phyloP scores from a whole-genome alignment of 2,113 vertebrate species.

The Oostethus manadensis region DNA sequence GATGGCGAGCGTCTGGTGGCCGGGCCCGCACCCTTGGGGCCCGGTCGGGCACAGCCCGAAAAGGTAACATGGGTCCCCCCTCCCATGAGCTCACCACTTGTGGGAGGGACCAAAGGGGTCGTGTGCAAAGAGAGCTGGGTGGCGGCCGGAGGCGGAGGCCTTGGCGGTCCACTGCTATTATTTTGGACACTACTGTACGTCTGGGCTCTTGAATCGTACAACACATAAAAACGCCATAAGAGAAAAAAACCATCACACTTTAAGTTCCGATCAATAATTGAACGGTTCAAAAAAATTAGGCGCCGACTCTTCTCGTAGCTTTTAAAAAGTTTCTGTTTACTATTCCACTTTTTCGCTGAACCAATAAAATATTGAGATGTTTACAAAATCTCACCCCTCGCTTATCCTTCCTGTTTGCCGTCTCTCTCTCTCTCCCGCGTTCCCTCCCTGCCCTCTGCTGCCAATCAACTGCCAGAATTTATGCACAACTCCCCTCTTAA shows the following conservation, averaged over 20 bases:
- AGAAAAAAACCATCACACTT: background rate
- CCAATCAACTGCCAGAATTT: constrained; percentile 68
- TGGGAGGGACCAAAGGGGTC: too few species aligned
- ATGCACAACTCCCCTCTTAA: constrained; percentile 60
- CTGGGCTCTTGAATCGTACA: too few species aligned
- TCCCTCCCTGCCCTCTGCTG: constrained; percentile 53
- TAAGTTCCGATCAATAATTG: background rate
- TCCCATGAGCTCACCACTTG: too few species aligned
- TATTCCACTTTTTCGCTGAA: background rate
- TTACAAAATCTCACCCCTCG: constrained; percentile 36
- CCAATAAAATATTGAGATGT: constrained; percentile 48
- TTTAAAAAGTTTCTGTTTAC: background rate
- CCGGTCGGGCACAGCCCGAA: too few species aligned
- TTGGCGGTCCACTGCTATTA: too few species aligned
- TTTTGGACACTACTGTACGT: too few species aligned
- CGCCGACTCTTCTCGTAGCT: background rate
- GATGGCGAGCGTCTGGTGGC: too few species aligned
- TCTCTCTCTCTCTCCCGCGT: constrained; percentile 30
- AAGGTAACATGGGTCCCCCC: too few species aligned
- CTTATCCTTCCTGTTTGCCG: constrained; percentile 23
- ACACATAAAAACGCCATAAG: too few species aligned
- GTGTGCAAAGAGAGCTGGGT: too few species aligned
- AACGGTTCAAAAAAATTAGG: background rate
- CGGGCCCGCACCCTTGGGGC: too few species aligned
- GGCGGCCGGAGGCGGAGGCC: too few species aligned